phyloP scores from a whole-genome alignment of 2,888 invertebrate genomes.

The Oxycera nigricornis region DNA sequence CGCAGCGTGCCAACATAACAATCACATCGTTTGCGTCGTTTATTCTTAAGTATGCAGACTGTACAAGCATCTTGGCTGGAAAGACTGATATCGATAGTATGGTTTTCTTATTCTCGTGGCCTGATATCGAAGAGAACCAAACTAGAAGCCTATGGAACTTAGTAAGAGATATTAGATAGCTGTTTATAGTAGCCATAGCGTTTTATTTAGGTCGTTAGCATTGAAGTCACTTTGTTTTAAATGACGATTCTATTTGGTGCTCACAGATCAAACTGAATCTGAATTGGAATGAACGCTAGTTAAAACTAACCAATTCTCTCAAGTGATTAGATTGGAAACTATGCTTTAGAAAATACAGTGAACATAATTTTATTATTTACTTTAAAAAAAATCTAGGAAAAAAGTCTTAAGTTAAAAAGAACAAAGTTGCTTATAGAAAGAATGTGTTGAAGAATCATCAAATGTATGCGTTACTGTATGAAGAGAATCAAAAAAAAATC shows the following conservation, averaged over 20 bases:
- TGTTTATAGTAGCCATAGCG: constrained; percentile 25
- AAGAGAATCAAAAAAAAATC: no score
- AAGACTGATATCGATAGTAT: constrained; percentile 52
- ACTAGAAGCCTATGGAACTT: constrained; percentile 63
- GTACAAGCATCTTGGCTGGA: constrained; percentile 45
- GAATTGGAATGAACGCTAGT: no score
- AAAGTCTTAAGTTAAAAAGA: constrained; percentile 1
- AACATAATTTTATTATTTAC: not conserved
- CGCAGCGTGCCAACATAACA: constrained; percentile 63
- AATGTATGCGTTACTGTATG: no score
- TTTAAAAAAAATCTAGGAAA: not conserved
- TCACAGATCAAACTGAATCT: no score
- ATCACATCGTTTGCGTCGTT: constrained; percentile 59
- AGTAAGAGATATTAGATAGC: constrained; percentile 46
- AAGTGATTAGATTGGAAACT: no score
- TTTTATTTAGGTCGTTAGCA: no score
- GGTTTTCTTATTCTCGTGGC: constrained; percentile 58
- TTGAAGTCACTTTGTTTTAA: no score
- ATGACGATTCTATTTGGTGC: no score
- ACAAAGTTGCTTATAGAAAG: constrained; percentile 6
- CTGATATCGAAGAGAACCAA: constrained; percentile 60
- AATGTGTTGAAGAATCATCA: no score
- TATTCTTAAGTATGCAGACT: constrained; percentile 51
- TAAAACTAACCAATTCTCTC: no score
- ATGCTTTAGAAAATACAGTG: not conserved